Conservation (phyloP, 2,888 invertebrate species). For the Bedellia somnulentella region DNA sequence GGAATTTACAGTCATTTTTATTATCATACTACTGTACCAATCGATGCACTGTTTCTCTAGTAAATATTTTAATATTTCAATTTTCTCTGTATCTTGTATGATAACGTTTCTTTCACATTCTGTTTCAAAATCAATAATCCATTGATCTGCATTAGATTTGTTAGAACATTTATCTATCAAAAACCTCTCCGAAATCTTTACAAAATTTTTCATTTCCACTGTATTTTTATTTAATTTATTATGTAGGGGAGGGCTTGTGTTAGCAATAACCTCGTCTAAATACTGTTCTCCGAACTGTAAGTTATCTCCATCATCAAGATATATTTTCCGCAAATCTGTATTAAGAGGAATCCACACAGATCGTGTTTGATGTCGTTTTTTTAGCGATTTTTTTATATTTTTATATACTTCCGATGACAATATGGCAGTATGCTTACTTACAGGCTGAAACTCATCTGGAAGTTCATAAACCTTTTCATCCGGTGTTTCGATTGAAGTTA, state of each 20-base stretch:
- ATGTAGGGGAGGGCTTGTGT: background rate
- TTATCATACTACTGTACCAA: background rate
- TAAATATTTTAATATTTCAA: conserved; percentile 5
- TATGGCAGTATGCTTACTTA: background rate
- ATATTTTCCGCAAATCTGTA: background rate
- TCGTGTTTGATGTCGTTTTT: background rate
- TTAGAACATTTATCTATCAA: conserved; percentile 6
- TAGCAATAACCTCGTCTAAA: background rate
- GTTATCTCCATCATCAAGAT: background rate
- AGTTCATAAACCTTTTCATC: background rate
- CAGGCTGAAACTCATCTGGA: background rate
- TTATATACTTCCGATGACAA: background rate
- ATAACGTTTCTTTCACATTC: conserved; percentile 5
- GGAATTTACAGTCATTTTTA: background rate
- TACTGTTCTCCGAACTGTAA: too few species aligned
- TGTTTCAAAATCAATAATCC: conserved; percentile 6
- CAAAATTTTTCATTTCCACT: background rate
- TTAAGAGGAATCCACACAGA: background rate
- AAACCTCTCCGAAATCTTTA: conserved; percentile 3
- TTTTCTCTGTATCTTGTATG: conserved; percentile 5
- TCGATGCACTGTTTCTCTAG: conserved; percentile 3
- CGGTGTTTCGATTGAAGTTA: background rate
- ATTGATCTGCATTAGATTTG: conserved; percentile 6
- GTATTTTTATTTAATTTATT: background rate
- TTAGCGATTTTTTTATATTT: background rate